These are phyloP conservation scores for Chouioia cunea DNA, from an alignment of 2,888 invertebrate species.

Conservation along the genomic window DNA sequence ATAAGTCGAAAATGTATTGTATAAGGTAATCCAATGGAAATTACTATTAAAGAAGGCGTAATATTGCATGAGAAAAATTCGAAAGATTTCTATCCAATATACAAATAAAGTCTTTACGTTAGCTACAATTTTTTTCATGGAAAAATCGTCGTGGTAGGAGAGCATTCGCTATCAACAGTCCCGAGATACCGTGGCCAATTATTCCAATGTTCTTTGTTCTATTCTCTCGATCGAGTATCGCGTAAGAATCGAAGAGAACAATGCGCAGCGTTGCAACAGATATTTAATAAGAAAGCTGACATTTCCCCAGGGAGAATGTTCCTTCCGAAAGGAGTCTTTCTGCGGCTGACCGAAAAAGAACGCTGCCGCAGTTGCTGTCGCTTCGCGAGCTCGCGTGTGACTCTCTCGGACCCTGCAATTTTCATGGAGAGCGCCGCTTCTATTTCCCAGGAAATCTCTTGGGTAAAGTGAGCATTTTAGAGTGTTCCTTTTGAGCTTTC, in stretches of 20 bases:
- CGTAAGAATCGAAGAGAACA: slow-evolving; percentile 21
- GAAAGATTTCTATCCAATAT: too few relatives aligned
- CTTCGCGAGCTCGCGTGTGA: too few relatives aligned
- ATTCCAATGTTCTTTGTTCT: too few relatives aligned
- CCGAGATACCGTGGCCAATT: too few relatives aligned
- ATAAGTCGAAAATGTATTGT: too few relatives aligned
- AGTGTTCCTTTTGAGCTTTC: background rate
- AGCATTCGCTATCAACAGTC: too few relatives aligned
- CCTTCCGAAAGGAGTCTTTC: slow-evolving; percentile 9
- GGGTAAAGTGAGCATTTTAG: slow-evolving; percentile 3
- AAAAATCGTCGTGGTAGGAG: too few relatives aligned
- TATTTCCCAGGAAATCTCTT: slow-evolving; percentile 4
- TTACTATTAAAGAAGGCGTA: too few relatives aligned
- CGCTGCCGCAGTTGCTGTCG: background rate
- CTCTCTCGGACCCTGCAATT: slow-evolving; percentile 9
- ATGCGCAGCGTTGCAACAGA: slow-evolving; percentile 39
- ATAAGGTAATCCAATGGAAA: too few relatives aligned
- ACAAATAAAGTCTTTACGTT: too few relatives aligned
- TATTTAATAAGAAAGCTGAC: slow-evolving; percentile 58
- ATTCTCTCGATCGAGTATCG: slow-evolving; percentile 1
- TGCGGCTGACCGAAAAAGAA: slow-evolving; percentile 22
- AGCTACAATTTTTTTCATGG: too few relatives aligned
- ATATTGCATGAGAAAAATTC: too few relatives aligned
- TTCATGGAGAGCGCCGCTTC: slow-evolving; percentile 16
- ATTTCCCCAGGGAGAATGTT: slow-evolving; percentile 49